Percentiles rank a stretch among this genome's conserved stretches.
Conservation (phyloP, 1,140 invertebrate genomes). For the Drosophila quadrilineata region DNA sequence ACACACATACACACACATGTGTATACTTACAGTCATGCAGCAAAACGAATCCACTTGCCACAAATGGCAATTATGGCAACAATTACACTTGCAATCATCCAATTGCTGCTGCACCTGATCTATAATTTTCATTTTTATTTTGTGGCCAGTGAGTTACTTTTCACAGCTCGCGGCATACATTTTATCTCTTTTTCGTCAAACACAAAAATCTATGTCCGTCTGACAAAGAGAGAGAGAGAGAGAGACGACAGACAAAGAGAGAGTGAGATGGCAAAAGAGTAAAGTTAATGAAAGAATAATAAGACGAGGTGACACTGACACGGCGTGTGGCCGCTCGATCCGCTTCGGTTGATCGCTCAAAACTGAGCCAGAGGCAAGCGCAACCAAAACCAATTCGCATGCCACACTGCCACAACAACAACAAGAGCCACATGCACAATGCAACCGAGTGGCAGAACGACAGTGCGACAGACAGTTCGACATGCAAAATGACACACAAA, state of each 20-base stretch:
- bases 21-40: constrained; percentile 10
- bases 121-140: constrained; percentile 73
- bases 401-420: constrained; percentile 5
- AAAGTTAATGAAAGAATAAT: constrained; percentile 77
- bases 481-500: constrained; percentile 27
- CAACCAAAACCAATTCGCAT: constrained; percentile 28
- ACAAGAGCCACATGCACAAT: background rate
- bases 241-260: too few relatives aligned
- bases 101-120: constrained; percentile 57
- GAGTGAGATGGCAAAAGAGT: too few relatives aligned
- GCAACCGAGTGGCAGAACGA: too few relatives aligned
- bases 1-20: background rate
- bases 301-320: constrained; percentile 59
- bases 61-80: constrained; percentile 68
- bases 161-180: constrained; percentile 69
- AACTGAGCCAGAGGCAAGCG: constrained; percentile 38
- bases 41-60: constrained; percentile 69
- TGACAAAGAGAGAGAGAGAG: too few relatives aligned
- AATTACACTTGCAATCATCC: constrained; percentile 60
- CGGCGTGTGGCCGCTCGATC: constrained; percentile 35
- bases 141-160: constrained; percentile 70
- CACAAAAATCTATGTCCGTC: background rate
- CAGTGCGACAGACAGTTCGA: background rate
- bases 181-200: constrained; percentile 25
- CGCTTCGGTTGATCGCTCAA: constrained; percentile 15